phyloP scores from a whole-genome alignment of 2,888 invertebrate species.

The Orthosia incerta region DNA sequence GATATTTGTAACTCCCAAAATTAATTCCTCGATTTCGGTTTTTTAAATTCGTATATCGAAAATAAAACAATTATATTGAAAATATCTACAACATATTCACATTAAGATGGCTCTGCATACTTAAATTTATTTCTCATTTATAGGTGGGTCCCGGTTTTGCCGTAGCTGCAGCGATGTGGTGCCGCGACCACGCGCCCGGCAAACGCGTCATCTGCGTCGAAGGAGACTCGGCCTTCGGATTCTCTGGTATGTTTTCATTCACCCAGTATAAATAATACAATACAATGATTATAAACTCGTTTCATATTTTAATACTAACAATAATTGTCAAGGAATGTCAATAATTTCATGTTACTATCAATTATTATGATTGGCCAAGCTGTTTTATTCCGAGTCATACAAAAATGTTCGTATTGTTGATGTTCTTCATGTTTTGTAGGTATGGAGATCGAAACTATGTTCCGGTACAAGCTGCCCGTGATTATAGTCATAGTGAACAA shows the following conservation, averaged over 20 bases:
- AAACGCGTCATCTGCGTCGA: slow-evolving; percentile 98
- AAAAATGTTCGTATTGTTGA: slow-evolving; percentile 23
- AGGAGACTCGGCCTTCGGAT: slow-evolving; percentile 99
- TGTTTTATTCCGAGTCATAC: slow-evolving; percentile 34
- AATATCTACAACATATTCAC: too few relatives aligned
- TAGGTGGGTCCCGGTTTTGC: slow-evolving; percentile 97
- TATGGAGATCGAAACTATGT: slow-evolving; percentile 99
- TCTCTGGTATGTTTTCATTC: slow-evolving; percentile 93
- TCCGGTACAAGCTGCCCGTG: slow-evolving; percentile 97
- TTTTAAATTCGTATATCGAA: too few relatives aligned
- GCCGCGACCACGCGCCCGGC: slow-evolving; percentile 94
- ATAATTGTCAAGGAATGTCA: slow-evolving; percentile 57
- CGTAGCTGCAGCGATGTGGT: slow-evolving; percentile 97
- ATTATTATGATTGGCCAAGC: slow-evolving; percentile 37
- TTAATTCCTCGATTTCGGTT: too few relatives aligned
- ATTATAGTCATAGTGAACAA: slow-evolving; percentile 98
- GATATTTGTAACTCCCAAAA: too few relatives aligned
- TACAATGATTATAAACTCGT: slow-evolving; percentile 42
- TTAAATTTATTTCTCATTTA: not conserved
- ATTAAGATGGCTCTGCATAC: too few relatives aligned
- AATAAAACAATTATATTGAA: too few relatives aligned
- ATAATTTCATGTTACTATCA: slow-evolving; percentile 48
- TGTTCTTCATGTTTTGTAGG: slow-evolving; percentile 83
- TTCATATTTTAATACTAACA: slow-evolving; percentile 49
- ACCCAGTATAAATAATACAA: slow-evolving; percentile 36